Conservation (phyloP, 2,797 vertebrate genomes). For the Cossypha polioptera region DNA sequence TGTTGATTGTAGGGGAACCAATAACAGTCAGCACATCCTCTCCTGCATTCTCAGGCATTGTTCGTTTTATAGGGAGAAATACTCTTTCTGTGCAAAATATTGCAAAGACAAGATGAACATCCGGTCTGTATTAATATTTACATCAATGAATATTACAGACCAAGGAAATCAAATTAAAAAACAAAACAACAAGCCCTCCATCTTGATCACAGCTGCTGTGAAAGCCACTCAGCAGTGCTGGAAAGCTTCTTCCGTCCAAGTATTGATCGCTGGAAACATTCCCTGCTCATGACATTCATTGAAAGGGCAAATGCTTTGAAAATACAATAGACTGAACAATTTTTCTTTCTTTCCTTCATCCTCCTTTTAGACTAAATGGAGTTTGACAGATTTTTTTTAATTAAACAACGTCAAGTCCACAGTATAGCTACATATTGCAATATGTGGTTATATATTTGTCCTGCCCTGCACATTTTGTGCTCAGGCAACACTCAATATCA, state of each 20-base stretch:
- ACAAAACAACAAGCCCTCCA: conserved; percentile 37
- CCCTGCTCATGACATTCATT: conserved; percentile 38
- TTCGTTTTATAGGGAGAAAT: neutral
- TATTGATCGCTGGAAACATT: conserved; percentile 45
- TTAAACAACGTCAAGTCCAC: neutral
- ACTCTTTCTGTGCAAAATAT: neutral
- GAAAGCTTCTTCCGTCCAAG: conserved; percentile 5
- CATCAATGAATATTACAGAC: neutral
- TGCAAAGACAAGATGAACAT: conserved; percentile 23
- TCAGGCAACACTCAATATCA: neutral
- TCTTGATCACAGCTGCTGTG: conserved; percentile 68
- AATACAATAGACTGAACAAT: conserved; percentile 27
- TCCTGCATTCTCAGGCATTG: neutral
- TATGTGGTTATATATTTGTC: neutral
- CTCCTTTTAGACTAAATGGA: neutral
- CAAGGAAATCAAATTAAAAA: conserved; percentile 45
- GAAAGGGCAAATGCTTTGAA: conserved; percentile 43
- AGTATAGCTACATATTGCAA: neutral
- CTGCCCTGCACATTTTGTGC: neutral
- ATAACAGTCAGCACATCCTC: neutral
- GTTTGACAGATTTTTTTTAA: neutral
- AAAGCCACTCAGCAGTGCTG: conserved; percentile 23
- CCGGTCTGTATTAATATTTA: conserved; percentile 42
- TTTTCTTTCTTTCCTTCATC: conserved; percentile 22
- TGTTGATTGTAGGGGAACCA: neutral